phyloP scores from a whole-genome alignment of 2,113 vertebrate genomes.

The Martes martes region DNA sequence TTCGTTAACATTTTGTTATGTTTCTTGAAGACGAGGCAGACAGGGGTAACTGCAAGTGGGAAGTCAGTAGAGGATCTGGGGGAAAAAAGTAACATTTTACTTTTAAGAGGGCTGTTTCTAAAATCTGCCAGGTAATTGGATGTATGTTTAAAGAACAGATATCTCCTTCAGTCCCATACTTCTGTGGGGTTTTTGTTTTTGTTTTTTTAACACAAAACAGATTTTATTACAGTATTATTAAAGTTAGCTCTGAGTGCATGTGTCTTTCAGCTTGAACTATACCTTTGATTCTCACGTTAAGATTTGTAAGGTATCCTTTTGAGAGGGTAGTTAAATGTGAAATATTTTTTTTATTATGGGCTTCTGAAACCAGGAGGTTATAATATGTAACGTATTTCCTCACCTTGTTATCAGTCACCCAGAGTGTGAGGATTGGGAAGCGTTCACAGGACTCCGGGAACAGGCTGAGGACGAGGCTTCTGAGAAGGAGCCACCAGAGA shows the following conservation, averaged over 20 bases:
- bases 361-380: neutral
- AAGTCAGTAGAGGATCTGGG: neutral
- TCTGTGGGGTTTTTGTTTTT: neutral
- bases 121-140: neutral
- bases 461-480: neutral
- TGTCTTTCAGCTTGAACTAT: neutral
- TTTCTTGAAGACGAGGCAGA: neutral
- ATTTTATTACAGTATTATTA: conserved; percentile 11
- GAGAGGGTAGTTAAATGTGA: neutral
- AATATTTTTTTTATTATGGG: neutral
- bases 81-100: neutral
- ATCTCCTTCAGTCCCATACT: neutral
- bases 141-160: neutral
- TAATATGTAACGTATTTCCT: neutral
- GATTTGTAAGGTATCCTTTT: neutral
- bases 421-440: neutral
- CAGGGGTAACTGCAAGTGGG: neutral
- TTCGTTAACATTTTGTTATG: neutral
- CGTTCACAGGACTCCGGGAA: neutral
- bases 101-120: neutral
- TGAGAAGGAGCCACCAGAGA: neutral
- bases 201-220: neutral
- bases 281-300: neutral
- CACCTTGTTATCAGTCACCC: neutral
- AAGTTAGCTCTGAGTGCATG: neutral